Conservation (phyloP, 2,888 invertebrate species). For the Hyposoter didymator region DNA sequence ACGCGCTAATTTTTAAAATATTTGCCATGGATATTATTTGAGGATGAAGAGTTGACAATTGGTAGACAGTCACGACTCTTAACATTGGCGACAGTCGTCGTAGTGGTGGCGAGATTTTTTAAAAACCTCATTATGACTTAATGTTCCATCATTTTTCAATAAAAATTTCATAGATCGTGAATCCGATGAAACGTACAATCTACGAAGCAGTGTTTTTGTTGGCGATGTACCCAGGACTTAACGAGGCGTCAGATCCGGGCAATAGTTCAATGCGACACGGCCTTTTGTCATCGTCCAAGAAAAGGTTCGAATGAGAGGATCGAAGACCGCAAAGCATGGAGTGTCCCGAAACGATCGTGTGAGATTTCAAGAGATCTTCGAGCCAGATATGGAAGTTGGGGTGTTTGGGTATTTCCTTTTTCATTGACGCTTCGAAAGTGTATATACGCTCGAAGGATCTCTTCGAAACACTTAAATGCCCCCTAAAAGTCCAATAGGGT, state of each 20-base stretch:
- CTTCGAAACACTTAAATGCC: conserved; percentile 71
- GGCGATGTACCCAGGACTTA: conserved; percentile 26
- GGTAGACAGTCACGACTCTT: neutral
- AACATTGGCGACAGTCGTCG: neutral
- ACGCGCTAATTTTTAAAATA: too few species aligned
- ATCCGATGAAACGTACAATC: conserved; percentile 25
- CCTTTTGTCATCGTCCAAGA: conserved; percentile 42
- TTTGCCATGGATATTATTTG: neutral
- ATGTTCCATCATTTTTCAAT: neutral
- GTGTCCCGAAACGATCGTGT: conserved; percentile 44
- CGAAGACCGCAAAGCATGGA: conserved; percentile 17
- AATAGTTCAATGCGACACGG: conserved; percentile 39
- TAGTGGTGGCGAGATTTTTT: neutral
- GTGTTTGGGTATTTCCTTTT: conserved; percentile 48
- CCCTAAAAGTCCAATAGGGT: conserved; percentile 70
- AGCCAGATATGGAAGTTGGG: conserved; percentile 54
- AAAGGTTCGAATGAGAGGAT: conserved; percentile 36
- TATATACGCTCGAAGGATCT: conserved; percentile 58
- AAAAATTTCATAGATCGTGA: conserved; percentile 2
- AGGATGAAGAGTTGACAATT: neutral
- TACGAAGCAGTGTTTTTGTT: conserved; percentile 16
- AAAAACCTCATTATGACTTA: neutral
- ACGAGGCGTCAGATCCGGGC: conserved; percentile 56
- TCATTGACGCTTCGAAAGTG: conserved; percentile 26
- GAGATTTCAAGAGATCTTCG: conserved; percentile 56